These are phyloP conservation scores for Gonocerus acuteangulatus DNA, from an alignment of 2,888 invertebrate genomes.

Conservation along the genomic window DNA sequence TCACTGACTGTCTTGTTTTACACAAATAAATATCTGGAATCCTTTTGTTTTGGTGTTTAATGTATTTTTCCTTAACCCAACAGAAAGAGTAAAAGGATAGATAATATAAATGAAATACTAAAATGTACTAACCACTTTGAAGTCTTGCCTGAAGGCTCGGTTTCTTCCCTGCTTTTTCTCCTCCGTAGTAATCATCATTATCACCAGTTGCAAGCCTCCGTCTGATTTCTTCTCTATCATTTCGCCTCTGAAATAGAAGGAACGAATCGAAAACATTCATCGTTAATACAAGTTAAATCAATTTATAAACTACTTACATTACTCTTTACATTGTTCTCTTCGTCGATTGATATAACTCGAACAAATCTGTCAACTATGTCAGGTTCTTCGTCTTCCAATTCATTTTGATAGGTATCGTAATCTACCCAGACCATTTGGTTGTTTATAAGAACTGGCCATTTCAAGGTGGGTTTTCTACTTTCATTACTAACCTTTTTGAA, in stretches of 20 bases:
- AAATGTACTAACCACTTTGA: constrained; percentile 63
- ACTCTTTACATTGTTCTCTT: constrained; percentile 41
- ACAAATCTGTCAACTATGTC: constrained; percentile 53
- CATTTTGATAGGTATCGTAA: constrained; percentile 24
- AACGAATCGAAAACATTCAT: not conserved
- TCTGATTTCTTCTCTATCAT: constrained; percentile 82
- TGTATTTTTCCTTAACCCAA: no score
- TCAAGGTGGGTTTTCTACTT: not conserved
- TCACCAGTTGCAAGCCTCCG: constrained; percentile 81
- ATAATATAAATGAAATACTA: not conserved
- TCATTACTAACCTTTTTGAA: constrained; percentile 2
- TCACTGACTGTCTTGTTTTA: no score
- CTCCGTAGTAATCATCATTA: constrained; percentile 59
- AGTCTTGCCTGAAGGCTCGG: constrained; percentile 80
- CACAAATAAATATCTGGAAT: no score
- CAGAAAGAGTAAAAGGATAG: no score
- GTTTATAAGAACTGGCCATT: constrained; percentile 22
- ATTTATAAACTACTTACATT: constrained; percentile 20
- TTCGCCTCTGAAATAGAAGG: constrained; percentile 62
- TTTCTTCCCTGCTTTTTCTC: constrained; percentile 67
- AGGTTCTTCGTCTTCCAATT: constrained; percentile 39
- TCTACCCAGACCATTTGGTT: constrained; percentile 26
- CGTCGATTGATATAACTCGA: constrained; percentile 49
- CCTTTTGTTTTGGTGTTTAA: no score
- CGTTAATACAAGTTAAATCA: no score